Conservation (phyloP, 2,888 invertebrate species). For the Gordius sp. region DNA sequence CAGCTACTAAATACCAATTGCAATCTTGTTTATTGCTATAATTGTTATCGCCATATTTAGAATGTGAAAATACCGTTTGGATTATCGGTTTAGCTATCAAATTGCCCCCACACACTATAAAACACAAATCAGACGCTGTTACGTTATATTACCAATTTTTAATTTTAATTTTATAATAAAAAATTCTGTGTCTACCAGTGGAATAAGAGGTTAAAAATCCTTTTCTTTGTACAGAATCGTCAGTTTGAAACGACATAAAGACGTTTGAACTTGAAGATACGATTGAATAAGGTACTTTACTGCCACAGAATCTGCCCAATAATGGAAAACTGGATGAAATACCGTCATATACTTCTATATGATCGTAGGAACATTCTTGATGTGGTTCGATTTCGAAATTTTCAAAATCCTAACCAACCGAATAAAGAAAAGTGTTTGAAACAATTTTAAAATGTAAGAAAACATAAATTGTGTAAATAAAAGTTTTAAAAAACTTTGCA, state of each 20-base stretch:
- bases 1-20: constrained; percentile 73
- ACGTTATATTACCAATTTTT: no score
- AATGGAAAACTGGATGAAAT: constrained; percentile 53
- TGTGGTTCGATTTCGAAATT: constrained; percentile 86
- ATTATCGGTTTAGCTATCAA: constrained; percentile 50
- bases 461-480: neutral
- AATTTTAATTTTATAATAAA: no score
- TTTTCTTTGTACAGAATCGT: constrained; percentile 67
- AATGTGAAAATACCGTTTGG: constrained; percentile 71
- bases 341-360: constrained; percentile 74
- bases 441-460: constrained; percentile 22
- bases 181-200: no score
- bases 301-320: constrained; percentile 68
- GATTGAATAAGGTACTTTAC: constrained; percentile 38
- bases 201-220: constrained; percentile 75
- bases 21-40: constrained; percentile 70
- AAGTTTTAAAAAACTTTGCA: neutral
- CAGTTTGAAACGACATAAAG: constrained; percentile 68
- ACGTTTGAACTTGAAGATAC: constrained; percentile 29
- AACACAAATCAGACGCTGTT: no score
- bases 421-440: constrained; percentile 16
- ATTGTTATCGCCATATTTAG: constrained; percentile 62
- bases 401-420: constrained; percentile 52
- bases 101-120: constrained; percentile 52
- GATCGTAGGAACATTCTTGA: constrained; percentile 83